Conservation (phyloP, 2,888 invertebrate species). For the Encarsia formosa region DNA sequence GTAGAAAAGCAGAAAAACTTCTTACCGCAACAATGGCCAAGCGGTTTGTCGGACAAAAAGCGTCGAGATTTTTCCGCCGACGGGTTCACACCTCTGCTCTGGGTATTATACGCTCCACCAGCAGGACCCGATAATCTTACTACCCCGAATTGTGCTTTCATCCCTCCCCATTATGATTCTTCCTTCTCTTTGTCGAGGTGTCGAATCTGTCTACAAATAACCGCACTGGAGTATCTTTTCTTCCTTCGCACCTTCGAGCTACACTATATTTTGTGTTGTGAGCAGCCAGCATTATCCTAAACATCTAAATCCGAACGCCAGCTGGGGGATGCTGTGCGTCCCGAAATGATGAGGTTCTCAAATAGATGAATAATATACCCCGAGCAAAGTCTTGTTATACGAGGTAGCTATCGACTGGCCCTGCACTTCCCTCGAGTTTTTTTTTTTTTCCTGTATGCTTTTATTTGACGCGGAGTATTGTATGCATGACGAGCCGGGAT, state of each 20-base stretch:
- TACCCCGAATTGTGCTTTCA: constrained; percentile 7
- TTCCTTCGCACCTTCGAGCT: constrained; percentile 36
- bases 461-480: constrained; percentile 9
- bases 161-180: constrained; percentile 46
- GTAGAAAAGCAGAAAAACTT: constrained; percentile 39
- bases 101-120: neutral
- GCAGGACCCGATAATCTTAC: constrained; percentile 44
- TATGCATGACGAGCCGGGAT: constrained; percentile 6
- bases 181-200: constrained; percentile 44
- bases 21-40: constrained; percentile 48
- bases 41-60: constrained; percentile 45
- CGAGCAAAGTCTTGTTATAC: neutral
- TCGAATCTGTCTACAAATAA: constrained; percentile 52
- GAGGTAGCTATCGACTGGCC: constrained; percentile 4
- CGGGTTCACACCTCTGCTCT: constrained; percentile 48
- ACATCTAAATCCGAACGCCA: constrained; percentile 49
- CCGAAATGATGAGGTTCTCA: constrained; percentile 21
- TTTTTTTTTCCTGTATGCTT: neutral
- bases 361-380: constrained; percentile 10
- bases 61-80: no score
- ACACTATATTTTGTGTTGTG: constrained; percentile 50
- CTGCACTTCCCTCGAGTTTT: neutral
- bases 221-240: constrained; percentile 42
- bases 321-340: constrained; percentile 42
- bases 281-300: constrained; percentile 48